These are phyloP conservation scores for human DNA, from an alignment of 2,113 vertebrate genomes.

Conservation along the genomic window DNA sequence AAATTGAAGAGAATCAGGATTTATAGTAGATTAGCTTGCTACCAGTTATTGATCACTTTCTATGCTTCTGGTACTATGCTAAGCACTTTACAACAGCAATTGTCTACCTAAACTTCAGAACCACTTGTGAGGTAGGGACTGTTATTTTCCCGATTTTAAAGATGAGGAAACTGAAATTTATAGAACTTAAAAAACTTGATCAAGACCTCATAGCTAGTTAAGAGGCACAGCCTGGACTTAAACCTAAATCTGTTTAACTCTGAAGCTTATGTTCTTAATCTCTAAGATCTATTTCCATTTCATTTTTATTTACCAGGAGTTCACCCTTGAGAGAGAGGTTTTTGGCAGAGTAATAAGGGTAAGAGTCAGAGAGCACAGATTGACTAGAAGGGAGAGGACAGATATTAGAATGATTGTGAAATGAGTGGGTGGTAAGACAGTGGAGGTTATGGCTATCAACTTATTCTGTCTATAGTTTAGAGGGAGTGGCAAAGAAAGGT, in stretches of 20 bases:
- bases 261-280: slow-evolving; percentile 36
- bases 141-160: not conserved
- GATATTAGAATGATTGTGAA: slow-evolving; percentile 32
- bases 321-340: slow-evolving; percentile 40
- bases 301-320: slow-evolving; percentile 52
- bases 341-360: slow-evolving; percentile 16
- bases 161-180: not conserved
- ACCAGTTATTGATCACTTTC: slow-evolving; percentile 7
- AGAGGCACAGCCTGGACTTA: slow-evolving; percentile 1
- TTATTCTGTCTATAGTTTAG: slow-evolving; percentile 32
- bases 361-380: slow-evolving; percentile 41
- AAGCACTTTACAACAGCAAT: not conserved
- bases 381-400: slow-evolving; percentile 41
- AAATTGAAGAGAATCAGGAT: not conserved
- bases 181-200: slow-evolving; percentile 20
- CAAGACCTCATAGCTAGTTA: not conserved
- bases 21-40: not conserved
- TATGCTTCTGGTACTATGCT: not conserved
- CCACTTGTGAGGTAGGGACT: not conserved
- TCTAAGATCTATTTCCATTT: slow-evolving; percentile 8
- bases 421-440: slow-evolving; percentile 39
- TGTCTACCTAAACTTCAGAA: slow-evolving; percentile 15
- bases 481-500: not conserved
- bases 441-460: slow-evolving; percentile 12
- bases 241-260: slow-evolving; percentile 25